Evolutionary conservation across 2,888 invertebrate species (phyloP).

Genomic region (Caenorhabditis wallacei): DNA sequence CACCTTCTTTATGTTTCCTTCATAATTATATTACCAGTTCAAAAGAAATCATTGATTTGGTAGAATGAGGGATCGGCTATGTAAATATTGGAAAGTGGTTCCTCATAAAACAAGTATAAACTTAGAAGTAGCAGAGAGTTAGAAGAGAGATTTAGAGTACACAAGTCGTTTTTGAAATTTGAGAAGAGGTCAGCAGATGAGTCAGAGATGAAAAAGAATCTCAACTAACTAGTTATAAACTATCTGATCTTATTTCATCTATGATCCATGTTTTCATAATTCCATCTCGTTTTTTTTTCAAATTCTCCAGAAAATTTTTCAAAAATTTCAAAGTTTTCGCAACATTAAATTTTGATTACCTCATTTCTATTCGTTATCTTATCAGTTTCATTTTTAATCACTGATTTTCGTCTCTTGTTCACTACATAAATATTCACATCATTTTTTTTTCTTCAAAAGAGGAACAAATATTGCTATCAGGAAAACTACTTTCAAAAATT

Average conservation of each 20-base stretch:
- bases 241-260: background rate
- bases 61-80: slow-evolving; percentile 22
- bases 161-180: slow-evolving; percentile 11
- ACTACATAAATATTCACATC: slow-evolving; percentile 34
- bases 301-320: too few species aligned
- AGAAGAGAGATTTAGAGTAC: slow-evolving; percentile 11
- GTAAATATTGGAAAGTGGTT: slow-evolving; percentile 43
- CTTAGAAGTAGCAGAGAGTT: slow-evolving; percentile 3
- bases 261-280: background rate
- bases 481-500: background rate
- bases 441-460: background rate
- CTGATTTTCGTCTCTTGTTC: slow-evolving; percentile 10
- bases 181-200: slow-evolving; percentile 37
- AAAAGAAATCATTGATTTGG: slow-evolving; percentile 16
- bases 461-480: background rate
- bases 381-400: slow-evolving; percentile 7
- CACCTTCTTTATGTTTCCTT: background rate
- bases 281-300: background rate
- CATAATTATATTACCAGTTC: slow-evolving; percentile 23
- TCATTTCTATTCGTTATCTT: slow-evolving; percentile 28
- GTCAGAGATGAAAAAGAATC: too few species aligned
- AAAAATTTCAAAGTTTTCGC: slow-evolving; percentile 25
- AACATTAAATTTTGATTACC: slow-evolving; percentile 27
- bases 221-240: background rate
- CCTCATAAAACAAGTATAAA: slow-evolving; percentile 38